Base-by-base conservation (phyloP, 2,888 invertebrate species). In the Andrena bicolor region DNA sequence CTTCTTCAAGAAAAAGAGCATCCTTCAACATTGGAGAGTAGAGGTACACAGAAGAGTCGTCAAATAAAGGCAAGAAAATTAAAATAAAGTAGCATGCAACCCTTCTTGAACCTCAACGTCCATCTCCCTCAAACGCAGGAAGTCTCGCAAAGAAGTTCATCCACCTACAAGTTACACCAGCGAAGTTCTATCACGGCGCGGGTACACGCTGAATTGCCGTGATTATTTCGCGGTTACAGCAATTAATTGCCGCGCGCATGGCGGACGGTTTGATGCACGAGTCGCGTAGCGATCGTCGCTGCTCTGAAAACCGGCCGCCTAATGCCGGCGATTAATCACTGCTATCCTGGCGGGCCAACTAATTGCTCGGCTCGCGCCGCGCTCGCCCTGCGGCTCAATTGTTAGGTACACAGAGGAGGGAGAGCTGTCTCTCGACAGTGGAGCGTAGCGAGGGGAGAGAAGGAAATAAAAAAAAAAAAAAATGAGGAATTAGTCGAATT, bases 241-340 rank as follows among this genome's bases (percentile, higher is more conserved):
- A 71, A 83, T 83, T 83, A 77, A 82, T 83, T 60, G 80, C n/a
- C 26, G 51, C 69, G 69, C 65, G 64, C 48, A 32, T 35, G 32
- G 7, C 8, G 20, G 32, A n/a, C 71, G 75, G 70, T 68, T 82
- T 71, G 73, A 80, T 76, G 80, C 73, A 32, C 72, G 69, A 49
- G 70, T 69, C 49, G 23, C n/a, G 49, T 64, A 41, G 30, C 66
- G 75, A 82, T 72, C 75, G 81, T 63, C 71, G 82, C 77, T 72
- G 64, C 71, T 68, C 77, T 81, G 60, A 77, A 82, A 83, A 75
- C 68, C 53, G 74, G 28, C 73, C 66, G 60, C 77, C 78, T 83
- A 83, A 83, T 78, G 75, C 82, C 60, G 32, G n/a, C 83, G 75
- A 83, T 83, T 83, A 83, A 83, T 83, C 83, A 83, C 82, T 63